These are phyloP conservation scores for Bostrychus sinensis DNA, from an alignment of 2,113 vertebrate genomes.

Conservation along the genomic window DNA sequence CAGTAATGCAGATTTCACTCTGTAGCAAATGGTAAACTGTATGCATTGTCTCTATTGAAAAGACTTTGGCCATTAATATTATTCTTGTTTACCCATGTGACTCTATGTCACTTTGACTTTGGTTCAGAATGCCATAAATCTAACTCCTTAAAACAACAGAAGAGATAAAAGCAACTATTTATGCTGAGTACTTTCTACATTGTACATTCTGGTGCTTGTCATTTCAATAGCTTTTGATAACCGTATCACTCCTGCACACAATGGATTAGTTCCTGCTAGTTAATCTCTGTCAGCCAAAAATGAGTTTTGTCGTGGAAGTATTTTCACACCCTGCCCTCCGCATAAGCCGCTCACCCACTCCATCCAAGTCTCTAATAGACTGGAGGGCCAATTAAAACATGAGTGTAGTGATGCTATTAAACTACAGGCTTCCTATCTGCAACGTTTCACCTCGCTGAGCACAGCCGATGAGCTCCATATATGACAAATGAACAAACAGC, in stretches of 20 bases:
- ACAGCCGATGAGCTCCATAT: constrained; percentile 23
- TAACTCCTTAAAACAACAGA: background rate
- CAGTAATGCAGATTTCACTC: too few species aligned
- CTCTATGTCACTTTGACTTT: too few species aligned
- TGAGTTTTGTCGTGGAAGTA: constrained; percentile 4
- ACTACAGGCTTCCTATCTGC: background rate
- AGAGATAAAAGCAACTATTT: background rate
- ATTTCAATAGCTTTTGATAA: background rate
- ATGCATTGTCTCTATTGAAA: too few species aligned
- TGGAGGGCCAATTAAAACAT: constrained; percentile 20
- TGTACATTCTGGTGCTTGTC: background rate
- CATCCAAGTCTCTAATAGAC: constrained; percentile 1
- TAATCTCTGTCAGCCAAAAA: constrained; percentile 24
- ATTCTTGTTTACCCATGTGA: too few species aligned
- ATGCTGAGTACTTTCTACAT: background rate
- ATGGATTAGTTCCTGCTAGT: constrained; percentile 1
- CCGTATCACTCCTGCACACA: constrained; percentile 2
- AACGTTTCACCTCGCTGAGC: constrained; percentile 21
- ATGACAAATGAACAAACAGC: constrained; percentile 11
- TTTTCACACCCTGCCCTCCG: constrained; percentile 4
- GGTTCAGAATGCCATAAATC: too few species aligned
- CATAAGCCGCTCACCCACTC: background rate
- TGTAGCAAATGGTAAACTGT: too few species aligned
- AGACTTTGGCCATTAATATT: too few species aligned
- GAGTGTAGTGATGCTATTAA: constrained; percentile 9